Base-by-base conservation (phyloP, 2,888 invertebrate species). In the Macropis europaea region DNA sequence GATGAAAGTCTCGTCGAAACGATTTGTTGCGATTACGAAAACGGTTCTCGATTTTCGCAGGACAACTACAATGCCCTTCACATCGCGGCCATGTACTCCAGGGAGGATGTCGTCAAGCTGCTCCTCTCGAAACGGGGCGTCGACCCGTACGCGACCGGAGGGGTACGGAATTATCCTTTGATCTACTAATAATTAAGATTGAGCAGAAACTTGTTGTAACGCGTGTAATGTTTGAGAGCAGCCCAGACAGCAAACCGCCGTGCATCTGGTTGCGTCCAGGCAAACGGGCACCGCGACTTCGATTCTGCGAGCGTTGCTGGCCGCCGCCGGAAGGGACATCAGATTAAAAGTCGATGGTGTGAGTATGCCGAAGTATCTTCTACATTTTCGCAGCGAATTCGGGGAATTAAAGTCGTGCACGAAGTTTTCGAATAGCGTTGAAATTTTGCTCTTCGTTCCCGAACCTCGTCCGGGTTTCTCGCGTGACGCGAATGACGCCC, bases 21-120 rank as follows among this genome's bases (percentile, higher is more conserved):
- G n/a, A 32, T 30, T 36, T n/a, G 11, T 45, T 17, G 6, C 15
- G n/a, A 28, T 42, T 7, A 67, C 22, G n/a, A 42, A 2, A 34
- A 26, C 15, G 11, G 3, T 22, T 9, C 19, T 24, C 17, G 5
- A 26, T 40, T 61, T 67, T 43, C 48, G 24, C 92, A 99, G 99
- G 99, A 99, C 90, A 97, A 97, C 90, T 96, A 97, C 92, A 98
- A 97, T 91, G 97, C 95, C 30, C 93, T 98, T 57, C 99, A 99
- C 91, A 95, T 98, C 90, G 97, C 98, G 11, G 96, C 98, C 22
- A 96, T 97, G 95, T 96, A 96, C 90, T 97, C 97, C 59, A 93
- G 97, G 83, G 99, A 99, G 90, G 98, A 99, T 89, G 96, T 98
- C 87, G 96, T 99, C 86, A 97, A 97, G 87, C 91, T 97, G 54